Base-by-base conservation (phyloP, 2,113 vertebrate genomes). In the Lophotis ruficrista region DNA sequence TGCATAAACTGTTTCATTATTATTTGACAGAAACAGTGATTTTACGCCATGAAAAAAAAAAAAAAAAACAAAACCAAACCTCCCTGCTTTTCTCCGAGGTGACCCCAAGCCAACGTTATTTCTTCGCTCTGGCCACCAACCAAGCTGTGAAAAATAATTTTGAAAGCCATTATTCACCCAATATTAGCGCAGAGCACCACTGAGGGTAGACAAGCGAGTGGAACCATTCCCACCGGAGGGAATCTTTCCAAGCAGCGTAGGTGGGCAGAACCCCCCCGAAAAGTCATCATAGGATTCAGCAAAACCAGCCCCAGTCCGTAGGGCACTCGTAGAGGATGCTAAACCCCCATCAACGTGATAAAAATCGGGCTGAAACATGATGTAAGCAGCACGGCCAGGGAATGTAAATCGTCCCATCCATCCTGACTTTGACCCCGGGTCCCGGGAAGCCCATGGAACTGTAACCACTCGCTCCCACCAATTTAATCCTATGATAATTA, bases 1-100 rank as follows among this genome's bases (percentile, higher is more conserved):
- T 91, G 94, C 96, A 96, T 96, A 87, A 95, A 87, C 57, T 68
- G 89, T 96, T 95, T 82, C 95, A 94, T 90, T 93, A 90, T 5
- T 28, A 23, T 68, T 93, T 91, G 95, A 94, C 87, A 91, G 93
- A 71, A 96, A 75, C 93, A 50, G 38, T 10, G 69, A 4, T 1
- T 9, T 87, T n/a, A 68, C 1, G 8, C 38, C 56, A 45, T 12
- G 22, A 10, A 20, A 35, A 45, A 20, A 60, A 47, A 25, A 43
- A 15, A 43, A 43, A 16, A 56, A 33, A 21, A 9, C 7, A 9
- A 21, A 53, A 8, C 19, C 54, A 17, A 23, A 48, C 48, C 22
- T 31, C 60, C 64, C 12, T 27, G 6, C 35, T 92, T 54, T 76
- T 24, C 60, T 62, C 71, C 0, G 17, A 81, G 76, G 69, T 94